Base-by-base conservation (phyloP, 1,140 invertebrate genomes). In the Pseudomyrmex dendroicus region DNA sequence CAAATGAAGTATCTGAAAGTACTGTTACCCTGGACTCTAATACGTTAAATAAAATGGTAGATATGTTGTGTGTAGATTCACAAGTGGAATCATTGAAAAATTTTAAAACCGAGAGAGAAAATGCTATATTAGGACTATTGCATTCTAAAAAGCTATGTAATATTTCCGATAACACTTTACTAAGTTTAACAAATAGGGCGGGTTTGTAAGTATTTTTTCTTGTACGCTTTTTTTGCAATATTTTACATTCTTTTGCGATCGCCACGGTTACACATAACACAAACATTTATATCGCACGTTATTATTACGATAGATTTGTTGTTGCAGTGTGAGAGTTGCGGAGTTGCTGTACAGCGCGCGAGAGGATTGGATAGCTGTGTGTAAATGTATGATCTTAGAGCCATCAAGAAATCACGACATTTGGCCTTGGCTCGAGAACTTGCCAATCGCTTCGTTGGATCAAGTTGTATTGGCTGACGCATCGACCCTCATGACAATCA, bases 111-210 rank as follows among this genome's bases (percentile, higher is more conserved):
- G 97, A 98, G 90, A 94, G 97, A 66, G 97, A 98, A 92, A 97
- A 97, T 89, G 97, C 97, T 5, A 94, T 98, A 90, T 92, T 98
- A 70, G 96, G 97, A 91, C 93, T 98, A n/a, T 91, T 98, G 3
- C 93, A 96, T 52, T 95, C 95, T 17, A 96, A 96, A 62, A 97
- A 96, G 84, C 89, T 98, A 4, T 91, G 93, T 25, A 95, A 96
- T 90, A 96, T 96, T 94, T 93, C 93, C 0, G 93, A 94, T 68
- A 92, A 89, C 13, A 91, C 94, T 84, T 93, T 97, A 13, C 89
- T 97, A 5, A 93, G 95, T 84, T 94, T 96, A 67, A 95, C 96
- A 9, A 94, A 96, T 86, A 93, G 95, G 85, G 96, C 96, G 50
- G 95, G 95, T 92, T 97, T 97, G 96, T 97, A 94, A 96, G 95